phyloP scores from a whole-genome alignment of 2,888 invertebrate species.

The Stratiomys singularior region DNA sequence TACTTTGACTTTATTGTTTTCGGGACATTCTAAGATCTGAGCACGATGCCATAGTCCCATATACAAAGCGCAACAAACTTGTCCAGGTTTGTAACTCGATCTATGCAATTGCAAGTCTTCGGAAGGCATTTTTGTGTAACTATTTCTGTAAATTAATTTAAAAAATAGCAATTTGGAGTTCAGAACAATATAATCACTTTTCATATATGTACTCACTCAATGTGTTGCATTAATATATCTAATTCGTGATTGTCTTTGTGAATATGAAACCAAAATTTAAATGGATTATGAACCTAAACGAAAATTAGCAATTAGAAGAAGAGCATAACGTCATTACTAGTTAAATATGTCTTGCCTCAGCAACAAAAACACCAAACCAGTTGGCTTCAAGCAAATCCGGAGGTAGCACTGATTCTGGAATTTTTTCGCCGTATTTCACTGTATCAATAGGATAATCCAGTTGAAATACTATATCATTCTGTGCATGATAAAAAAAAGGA shows the following conservation, averaged over 20 bases:
- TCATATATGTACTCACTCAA: constrained; percentile 42
- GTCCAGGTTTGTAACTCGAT: constrained; percentile 40
- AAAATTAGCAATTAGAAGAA: background rate
- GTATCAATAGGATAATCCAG: constrained; percentile 46
- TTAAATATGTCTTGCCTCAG: constrained; percentile 42
- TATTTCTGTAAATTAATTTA: constrained; percentile 14
- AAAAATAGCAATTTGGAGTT: too few species aligned
- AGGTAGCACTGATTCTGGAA: constrained; percentile 44
- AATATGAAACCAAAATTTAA: constrained; percentile 51
- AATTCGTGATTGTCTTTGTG: constrained; percentile 46
- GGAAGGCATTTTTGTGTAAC: background rate
- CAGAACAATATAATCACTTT: background rate
- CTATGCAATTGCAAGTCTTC: constrained; percentile 30
- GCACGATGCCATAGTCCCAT: constrained; percentile 49
- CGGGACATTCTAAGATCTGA: constrained; percentile 44
- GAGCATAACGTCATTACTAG: background rate
- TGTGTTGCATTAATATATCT: constrained; percentile 48
- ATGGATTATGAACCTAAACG: constrained; percentile 48
- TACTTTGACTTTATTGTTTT: constrained; percentile 44
- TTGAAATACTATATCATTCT: constrained; percentile 47
- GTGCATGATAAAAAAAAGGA: background rate
- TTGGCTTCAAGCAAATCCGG: background rate
- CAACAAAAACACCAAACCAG: constrained; percentile 47
- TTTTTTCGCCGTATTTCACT: constrained; percentile 40
- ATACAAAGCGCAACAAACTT: constrained; percentile 47